phyloP scores from a whole-genome alignment of 2,888 invertebrate species.

The Ephialtes manifestator region DNA sequence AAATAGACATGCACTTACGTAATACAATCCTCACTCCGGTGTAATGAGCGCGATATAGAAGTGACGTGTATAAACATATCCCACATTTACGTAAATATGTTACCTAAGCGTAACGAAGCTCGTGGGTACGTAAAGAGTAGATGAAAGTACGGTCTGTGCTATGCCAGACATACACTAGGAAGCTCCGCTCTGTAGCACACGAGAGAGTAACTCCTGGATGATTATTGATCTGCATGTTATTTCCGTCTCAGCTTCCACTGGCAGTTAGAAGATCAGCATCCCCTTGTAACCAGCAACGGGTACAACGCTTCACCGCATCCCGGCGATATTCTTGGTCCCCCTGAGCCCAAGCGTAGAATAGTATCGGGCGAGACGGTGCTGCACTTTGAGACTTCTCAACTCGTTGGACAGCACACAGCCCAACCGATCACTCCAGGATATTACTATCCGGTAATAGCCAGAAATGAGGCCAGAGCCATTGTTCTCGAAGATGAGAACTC shows the following conservation, averaged over 20 bases:
- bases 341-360: constrained; percentile 83
- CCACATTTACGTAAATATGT: constrained; percentile 51
- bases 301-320: constrained; percentile 81
- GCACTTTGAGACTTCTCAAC: constrained; percentile 82
- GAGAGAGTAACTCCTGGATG: constrained; percentile 32
- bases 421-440: constrained; percentile 82
- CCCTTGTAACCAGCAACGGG: constrained; percentile 79
- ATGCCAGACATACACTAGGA: neutral
- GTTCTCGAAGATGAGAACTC: constrained; percentile 90
- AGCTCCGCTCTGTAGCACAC: neutral
- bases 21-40: constrained; percentile 48
- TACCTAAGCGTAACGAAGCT: constrained; percentile 45
- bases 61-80: constrained; percentile 35
- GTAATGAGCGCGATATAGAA: constrained; percentile 46
- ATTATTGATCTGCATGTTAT: constrained; percentile 57
- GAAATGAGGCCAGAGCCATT: constrained; percentile 85
- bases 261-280: constrained; percentile 83
- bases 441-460: constrained; percentile 84
- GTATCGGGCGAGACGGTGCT: constrained; percentile 83
- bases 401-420: constrained; percentile 82
- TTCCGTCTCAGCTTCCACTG: constrained; percentile 79
- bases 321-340: constrained; percentile 82
- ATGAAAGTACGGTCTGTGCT: neutral
- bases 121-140: neutral
- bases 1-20: constrained; percentile 63